Conservation (phyloP, 2,888 invertebrate species). For the Agrilus cyanescens region DNA sequence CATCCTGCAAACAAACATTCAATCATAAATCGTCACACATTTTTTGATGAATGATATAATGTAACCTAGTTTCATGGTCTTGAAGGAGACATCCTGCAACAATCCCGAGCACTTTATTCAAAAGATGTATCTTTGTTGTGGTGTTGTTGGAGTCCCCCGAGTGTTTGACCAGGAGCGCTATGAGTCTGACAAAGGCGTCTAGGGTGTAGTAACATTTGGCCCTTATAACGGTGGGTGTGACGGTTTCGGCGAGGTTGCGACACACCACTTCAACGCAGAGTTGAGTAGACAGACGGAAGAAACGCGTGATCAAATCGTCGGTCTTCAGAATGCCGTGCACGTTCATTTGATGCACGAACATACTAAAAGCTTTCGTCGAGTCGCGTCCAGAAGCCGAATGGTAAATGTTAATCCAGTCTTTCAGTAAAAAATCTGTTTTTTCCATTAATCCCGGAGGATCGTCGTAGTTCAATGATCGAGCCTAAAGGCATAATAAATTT, state of each 20-base stretch:
- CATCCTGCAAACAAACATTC: no score
- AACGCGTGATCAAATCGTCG: conserved; percentile 92
- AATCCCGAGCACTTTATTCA: conserved; percentile 92
- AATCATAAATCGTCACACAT: no score
- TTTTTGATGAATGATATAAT: conserved; percentile 19
- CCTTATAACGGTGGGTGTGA: conserved; percentile 43
- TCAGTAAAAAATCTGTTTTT: conserved; percentile 84
- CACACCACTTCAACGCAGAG: conserved; percentile 94
- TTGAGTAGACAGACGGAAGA: conserved; percentile 93
- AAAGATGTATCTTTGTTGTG: conserved; percentile 89
- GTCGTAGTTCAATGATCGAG: conserved; percentile 76
- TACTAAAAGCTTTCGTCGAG: conserved; percentile 79
- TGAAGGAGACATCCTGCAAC: conserved; percentile 90
- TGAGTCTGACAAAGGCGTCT: conserved; percentile 89
- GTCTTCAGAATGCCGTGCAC: conserved; percentile 91
- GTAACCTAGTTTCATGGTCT: conserved; percentile 85
- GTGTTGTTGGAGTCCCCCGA: conserved; percentile 84
- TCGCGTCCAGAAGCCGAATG: conserved; percentile 72
- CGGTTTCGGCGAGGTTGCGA: conserved; percentile 33
- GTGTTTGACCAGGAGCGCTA: conserved; percentile 88
- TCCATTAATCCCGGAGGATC: conserved; percentile 91
- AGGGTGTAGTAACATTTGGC: conserved; percentile 91
- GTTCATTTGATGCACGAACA: conserved; percentile 95
- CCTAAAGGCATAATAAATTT: conserved; percentile 33
- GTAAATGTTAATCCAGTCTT: conserved; percentile 92